phyloP scores from a whole-genome alignment of 2,797 vertebrate species.

The Kryptopterus vitreolus region DNA sequence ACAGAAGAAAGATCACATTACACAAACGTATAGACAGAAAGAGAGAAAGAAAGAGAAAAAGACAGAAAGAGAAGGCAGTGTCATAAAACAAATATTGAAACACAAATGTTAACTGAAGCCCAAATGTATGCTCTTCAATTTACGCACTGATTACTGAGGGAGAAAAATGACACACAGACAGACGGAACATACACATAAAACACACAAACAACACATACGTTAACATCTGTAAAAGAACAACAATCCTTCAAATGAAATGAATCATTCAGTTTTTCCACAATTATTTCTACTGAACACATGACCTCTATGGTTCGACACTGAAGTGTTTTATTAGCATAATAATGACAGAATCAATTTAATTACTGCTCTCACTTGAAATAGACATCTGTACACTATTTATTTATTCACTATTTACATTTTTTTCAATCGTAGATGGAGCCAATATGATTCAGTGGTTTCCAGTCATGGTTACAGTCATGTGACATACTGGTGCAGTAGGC shows the following conservation, averaged over 20 bases:
- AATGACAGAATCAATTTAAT: slow-evolving; percentile 43
- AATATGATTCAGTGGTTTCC: slow-evolving; percentile 34
- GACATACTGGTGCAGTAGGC: background rate
- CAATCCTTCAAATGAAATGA: background rate
- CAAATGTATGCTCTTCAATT: background rate
- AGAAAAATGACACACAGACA: background rate
- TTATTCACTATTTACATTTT: slow-evolving; percentile 19
- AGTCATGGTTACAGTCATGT: slow-evolving; percentile 33
- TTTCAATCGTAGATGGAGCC: slow-evolving; percentile 42
- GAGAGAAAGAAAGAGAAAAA: slow-evolving; percentile 13
- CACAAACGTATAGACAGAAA: slow-evolving; percentile 17
- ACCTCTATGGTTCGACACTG: slow-evolving; percentile 17
- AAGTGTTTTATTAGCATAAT: slow-evolving; percentile 47
- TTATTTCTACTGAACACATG: background rate
- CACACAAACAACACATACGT: background rate
- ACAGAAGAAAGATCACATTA: background rate
- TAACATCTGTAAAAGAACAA: background rate
- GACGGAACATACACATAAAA: background rate
- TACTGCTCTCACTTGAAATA: slow-evolving; percentile 29
- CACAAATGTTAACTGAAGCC: background rate
- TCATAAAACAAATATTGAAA: background rate
- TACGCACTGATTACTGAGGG: background rate
- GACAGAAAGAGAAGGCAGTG: background rate
- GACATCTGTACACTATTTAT: slow-evolving; percentile 34
- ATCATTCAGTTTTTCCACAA: background rate